A percentile compares a stretch with the other conserved stretches of the same genome.
phyloP scores from a whole-genome alignment of 2,113 vertebrate genomes.

The Melospiza georgiana region DNA sequence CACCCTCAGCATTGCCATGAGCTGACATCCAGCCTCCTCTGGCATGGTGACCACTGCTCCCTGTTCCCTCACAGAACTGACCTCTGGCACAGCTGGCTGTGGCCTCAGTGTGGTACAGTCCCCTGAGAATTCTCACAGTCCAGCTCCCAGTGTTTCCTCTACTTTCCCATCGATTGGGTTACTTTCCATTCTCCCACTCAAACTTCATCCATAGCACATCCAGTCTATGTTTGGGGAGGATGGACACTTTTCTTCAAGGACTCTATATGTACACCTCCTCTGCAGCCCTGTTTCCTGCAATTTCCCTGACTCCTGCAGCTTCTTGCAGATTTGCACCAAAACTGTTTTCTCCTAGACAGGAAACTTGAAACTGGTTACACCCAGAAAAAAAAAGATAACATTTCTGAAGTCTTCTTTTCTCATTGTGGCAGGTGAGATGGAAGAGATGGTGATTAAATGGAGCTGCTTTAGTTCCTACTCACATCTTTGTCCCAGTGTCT shows the following conservation, averaged over 20 bases:
- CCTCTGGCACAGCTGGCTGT: neutral
- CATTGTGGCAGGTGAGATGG: neutral
- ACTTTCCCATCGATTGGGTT: neutral
- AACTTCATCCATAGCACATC: fast-evolving
- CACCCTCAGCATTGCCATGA: fast-evolving
- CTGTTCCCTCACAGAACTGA: neutral
- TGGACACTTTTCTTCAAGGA: neutral
- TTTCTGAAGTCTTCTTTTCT: neutral
- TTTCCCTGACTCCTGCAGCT: neutral
- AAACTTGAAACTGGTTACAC: neutral
- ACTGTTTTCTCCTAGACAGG: neutral
- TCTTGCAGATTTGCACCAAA: neutral
- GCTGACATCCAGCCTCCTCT: neutral
- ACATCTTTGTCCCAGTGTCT: neutral
- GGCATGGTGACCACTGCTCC: neutral
- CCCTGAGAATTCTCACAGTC: neutral
- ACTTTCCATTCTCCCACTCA: neutral
- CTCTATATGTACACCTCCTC: fast-evolving
- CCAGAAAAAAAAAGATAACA: neutral
- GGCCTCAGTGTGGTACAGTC: neutral
- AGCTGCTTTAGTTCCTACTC: neutral
- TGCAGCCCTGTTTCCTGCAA: neutral
- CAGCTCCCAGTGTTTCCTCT: neutral
- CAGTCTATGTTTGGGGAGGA: neutral
- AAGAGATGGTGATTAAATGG: neutral